phyloP scores from a whole-genome alignment of 2,113 vertebrate genomes.

The Picathartes gymnocephalus region DNA sequence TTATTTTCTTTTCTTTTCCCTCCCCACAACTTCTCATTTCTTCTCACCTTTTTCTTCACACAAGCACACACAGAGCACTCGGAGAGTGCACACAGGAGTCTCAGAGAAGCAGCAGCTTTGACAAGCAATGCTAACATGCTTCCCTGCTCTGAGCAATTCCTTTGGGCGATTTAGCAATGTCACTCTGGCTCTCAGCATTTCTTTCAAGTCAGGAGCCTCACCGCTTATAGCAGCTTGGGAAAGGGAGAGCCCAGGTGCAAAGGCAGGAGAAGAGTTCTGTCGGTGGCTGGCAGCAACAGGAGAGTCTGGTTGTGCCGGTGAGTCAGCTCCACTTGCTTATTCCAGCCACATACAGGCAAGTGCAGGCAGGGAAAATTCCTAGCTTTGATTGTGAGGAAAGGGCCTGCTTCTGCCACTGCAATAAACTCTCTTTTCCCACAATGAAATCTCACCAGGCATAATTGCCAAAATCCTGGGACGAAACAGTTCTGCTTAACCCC shows the following conservation, averaged over 20 bases:
- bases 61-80: neutral
- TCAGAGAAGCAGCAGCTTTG: neutral
- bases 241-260: neutral
- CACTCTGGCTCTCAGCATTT: neutral
- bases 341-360: neutral
- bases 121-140: neutral
- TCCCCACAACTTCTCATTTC: neutral
- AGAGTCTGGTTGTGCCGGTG: neutral
- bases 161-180: neutral
- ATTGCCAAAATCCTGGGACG: neutral
- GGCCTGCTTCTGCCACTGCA: neutral
- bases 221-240: neutral
- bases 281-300: neutral
- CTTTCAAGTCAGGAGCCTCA: neutral
- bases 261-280: neutral
- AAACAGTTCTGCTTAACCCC: neutral
- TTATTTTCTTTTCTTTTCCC: neutral
- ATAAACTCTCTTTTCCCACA: neutral
- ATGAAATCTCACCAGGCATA: neutral
- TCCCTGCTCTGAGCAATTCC: neutral
- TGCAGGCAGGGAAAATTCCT: slow-evolving; percentile 2
- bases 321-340: neutral
- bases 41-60: neutral
- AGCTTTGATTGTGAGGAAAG: neutral
- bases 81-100: too few species aligned